Evolutionary conservation across 2,113 vertebrate genomes (phyloP).

Genomic region (Plectropomus leopardus): DNA sequence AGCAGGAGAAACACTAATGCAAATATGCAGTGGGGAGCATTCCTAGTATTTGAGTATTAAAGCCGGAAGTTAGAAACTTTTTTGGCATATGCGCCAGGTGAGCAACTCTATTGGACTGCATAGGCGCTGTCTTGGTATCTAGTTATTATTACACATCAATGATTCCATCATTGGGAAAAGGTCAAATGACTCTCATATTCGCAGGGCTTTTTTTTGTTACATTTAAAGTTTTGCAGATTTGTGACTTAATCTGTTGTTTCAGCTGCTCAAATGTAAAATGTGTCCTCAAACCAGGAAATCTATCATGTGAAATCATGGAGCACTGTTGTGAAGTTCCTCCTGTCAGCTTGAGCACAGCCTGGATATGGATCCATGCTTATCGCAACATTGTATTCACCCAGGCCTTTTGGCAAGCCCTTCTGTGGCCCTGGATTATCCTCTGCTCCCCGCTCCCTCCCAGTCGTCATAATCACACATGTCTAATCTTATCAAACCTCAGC

Average conservation of each 20-base stretch:
- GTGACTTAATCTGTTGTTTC: background rate
- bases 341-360: conserved; percentile 41
- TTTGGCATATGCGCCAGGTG: too few species aligned
- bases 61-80: too few species aligned
- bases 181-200: background rate
- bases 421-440: conserved; percentile 74
- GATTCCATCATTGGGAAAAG: too few species aligned
- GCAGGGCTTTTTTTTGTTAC: background rate
- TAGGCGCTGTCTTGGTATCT: too few species aligned
- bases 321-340: conserved; percentile 1
- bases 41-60: too few species aligned
- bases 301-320: background rate
- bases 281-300: background rate
- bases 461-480: conserved; percentile 80
- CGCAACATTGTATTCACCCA: conserved; percentile 51
- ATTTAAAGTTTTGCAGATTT: background rate
- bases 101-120: too few species aligned
- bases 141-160: too few species aligned
- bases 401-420: conserved; percentile 63
- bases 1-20: too few species aligned
- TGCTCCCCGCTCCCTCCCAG: conserved; percentile 58
- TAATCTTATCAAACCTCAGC: conserved; percentile 82
- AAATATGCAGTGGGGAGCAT: too few species aligned
- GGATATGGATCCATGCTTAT: conserved; percentile 58
- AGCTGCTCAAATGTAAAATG: background rate